Evolutionary conservation across 2,888 invertebrate genomes (phyloP).

Genomic region (Cenopis cana): DNA sequence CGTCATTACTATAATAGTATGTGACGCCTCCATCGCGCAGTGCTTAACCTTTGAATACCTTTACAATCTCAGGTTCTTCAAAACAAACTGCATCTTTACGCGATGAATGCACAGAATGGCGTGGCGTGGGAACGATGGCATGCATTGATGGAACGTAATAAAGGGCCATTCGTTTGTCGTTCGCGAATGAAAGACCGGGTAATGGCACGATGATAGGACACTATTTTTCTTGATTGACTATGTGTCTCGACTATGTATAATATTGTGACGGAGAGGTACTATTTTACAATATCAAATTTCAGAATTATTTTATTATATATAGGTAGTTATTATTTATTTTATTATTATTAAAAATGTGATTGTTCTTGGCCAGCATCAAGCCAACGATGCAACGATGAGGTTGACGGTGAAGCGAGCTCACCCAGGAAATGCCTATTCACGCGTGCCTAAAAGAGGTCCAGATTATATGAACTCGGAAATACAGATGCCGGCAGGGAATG

Average conservation of each 20-base stretch:
- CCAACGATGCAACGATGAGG: too few relatives aligned
- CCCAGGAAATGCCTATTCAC: too few relatives aligned
- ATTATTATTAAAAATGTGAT: too few relatives aligned
- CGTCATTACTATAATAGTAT: not conserved
- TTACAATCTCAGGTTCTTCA: slow-evolving; percentile 6
- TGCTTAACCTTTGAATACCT: not conserved
- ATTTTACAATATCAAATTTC: not conserved
- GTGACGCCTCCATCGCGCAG: slow-evolving; percentile 2
- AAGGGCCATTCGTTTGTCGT: slow-evolving; percentile 28
- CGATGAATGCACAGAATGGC: slow-evolving; percentile 7
- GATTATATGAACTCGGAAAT: too few relatives aligned
- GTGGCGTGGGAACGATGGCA: slow-evolving; percentile 22
- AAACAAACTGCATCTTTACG: slow-evolving; percentile 17
- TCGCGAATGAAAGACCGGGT: slow-evolving; percentile 31
- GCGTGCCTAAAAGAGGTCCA: too few relatives aligned
- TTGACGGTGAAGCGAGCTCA: too few relatives aligned
- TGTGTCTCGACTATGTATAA: slow-evolving; percentile 1
- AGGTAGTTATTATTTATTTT: too few relatives aligned
- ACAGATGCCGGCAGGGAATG: too few relatives aligned
- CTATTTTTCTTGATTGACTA: not conserved
- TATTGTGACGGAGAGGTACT: not conserved
- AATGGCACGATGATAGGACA: slow-evolving; percentile 18
- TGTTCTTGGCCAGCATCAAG: too few relatives aligned
- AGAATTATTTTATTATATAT: not conserved
- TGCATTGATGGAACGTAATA: slow-evolving; percentile 18